These are phyloP conservation scores for Drosophila truncata DNA, from an alignment of 1,140 invertebrate species.

Conservation along the genomic window DNA sequence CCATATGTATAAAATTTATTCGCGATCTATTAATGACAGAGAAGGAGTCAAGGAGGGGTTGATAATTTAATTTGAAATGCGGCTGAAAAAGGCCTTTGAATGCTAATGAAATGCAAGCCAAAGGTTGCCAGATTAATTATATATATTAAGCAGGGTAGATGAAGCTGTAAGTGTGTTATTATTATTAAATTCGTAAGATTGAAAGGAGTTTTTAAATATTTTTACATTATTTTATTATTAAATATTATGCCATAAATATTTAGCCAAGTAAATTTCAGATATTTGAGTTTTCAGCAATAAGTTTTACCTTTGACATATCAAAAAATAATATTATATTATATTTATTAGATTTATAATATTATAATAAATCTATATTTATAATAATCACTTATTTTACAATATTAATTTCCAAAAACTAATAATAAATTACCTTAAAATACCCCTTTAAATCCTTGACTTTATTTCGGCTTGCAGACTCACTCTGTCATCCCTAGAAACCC, in stretches of 20 bases:
- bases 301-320: too few species aligned
- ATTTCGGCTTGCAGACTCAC: neutral
- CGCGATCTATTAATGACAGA: slow-evolving; percentile 16
- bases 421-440: neutral
- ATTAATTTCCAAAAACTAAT: neutral
- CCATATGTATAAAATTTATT: slow-evolving; percentile 36
- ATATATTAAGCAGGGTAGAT: neutral
- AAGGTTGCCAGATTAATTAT: slow-evolving; percentile 21
- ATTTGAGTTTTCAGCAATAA: too few species aligned
- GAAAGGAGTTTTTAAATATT: neutral
- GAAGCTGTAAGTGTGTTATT: neutral
- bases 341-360: neutral
- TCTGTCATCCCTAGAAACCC: neutral
- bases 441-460: neutral
- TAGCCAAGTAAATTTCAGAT: neutral
- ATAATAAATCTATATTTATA: neutral
- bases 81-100: slow-evolving; percentile 34
- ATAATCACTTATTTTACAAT: too few species aligned
- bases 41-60: neutral
- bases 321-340: too few species aligned
- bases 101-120: slow-evolving; percentile 33
- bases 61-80: slow-evolving; percentile 68
- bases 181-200: neutral
- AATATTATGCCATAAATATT: neutral
- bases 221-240: neutral